These are phyloP conservation scores for Halcyon leucocephala DNA, from an alignment of 2,797 vertebrate genomes.

Conservation along the genomic window DNA sequence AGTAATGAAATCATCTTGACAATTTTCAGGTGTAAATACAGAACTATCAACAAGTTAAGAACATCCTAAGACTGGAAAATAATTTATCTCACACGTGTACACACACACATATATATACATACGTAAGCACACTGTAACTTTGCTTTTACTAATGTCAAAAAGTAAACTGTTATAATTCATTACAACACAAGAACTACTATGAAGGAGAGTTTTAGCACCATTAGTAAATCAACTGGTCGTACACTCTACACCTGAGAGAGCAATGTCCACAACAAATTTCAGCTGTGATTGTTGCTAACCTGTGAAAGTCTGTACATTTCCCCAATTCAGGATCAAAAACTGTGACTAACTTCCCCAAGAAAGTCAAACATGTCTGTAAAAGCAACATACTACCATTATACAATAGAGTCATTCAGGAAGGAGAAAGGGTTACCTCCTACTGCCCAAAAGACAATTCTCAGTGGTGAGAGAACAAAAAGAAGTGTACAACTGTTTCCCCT, in stretches of 20 bases:
- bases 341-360: background rate
- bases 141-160: background rate
- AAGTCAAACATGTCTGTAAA: background rate
- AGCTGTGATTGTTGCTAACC: background rate
- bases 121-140: background rate
- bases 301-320: background rate
- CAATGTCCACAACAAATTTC: background rate
- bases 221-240: background rate
- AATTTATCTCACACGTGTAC: background rate
- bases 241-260: background rate
- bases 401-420: background rate
- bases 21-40: background rate
- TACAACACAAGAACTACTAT: background rate
- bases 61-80: background rate
- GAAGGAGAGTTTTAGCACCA: background rate
- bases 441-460: background rate
- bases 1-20: background rate
- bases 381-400: background rate
- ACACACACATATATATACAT: fast-evolving
- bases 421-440: background rate
- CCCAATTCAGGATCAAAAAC: background rate
- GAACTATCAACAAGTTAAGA: background rate
- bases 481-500: background rate
- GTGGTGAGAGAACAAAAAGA: background rate
- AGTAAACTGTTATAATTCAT: background rate